Base-by-base conservation (phyloP, 2,113 vertebrate genomes). In the Pterocles gutturalis region DNA sequence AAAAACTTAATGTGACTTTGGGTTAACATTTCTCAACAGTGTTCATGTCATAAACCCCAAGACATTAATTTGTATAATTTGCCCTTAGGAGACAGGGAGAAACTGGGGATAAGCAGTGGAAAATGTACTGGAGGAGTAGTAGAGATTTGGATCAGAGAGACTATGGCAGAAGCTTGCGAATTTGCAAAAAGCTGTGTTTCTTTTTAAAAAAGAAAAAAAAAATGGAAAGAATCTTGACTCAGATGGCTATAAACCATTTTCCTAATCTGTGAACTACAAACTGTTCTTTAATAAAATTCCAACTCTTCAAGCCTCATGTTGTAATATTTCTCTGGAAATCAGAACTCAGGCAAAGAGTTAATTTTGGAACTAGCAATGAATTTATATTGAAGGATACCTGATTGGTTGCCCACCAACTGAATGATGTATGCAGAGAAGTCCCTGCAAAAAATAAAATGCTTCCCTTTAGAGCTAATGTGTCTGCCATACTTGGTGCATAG, bases 1-100 rank as follows among this genome's bases (percentile, higher is more conserved):
- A 45, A 92, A 81, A 87, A 20, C 43, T 71, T 91, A 66, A 31
- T 87, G 43, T 89, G 87, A 85, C 28, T 89, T 93, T 58, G 71
- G 58, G 19, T 90, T 88, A 86, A 86, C 58, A 80, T 96, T 96
- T 96, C 86, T 90, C 76, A 93, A 86, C 41, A 80, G 4, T 43
- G 58, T 89, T 67, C 71, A 21, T 93, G 94, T 87, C 84, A 78
- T 82, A 91, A 95, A 95, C 5, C 2, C 15, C 57, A 92, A 89
- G 72, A 61, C 41, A 81, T 90, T 95, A 7, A 93, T 93, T 93
- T 95, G 62, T 76, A 93, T 90, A 89, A 95, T 92, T 93, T 90
- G 51, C 71, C 93, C 58, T 92, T 76, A 66, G 58, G 95, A 34
- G 54, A 66, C 54, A 78, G 71, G 54, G 78, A 94, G 58, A 90